Evolutionary conservation across 2,113 vertebrate species (phyloP).

Genomic region (Manacus vitellinus): DNA sequence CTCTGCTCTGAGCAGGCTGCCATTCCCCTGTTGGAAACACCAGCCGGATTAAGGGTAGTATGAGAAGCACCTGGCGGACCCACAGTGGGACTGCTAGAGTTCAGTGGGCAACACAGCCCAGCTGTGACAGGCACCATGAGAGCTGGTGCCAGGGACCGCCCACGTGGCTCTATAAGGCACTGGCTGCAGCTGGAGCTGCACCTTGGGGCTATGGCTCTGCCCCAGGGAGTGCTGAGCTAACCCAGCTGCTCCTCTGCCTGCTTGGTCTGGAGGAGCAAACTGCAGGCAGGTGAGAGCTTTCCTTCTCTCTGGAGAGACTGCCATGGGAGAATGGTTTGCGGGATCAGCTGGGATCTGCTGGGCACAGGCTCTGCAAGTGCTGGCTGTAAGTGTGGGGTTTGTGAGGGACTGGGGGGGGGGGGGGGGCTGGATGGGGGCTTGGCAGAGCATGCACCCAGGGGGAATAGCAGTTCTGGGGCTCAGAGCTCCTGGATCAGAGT

Average conservation of each 20-base stretch:
- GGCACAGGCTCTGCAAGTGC: slow-evolving; percentile 27
- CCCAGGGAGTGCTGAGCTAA: background rate
- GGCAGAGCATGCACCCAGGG: background rate
- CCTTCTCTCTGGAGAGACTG: background rate
- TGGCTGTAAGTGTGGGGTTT: slow-evolving; percentile 42
- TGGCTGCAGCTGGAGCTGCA: background rate
- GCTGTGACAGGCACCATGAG: background rate
- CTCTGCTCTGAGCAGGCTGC: background rate
- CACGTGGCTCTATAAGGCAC: background rate
- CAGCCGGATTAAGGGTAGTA: background rate
- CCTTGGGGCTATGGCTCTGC: background rate
- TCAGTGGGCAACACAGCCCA: background rate
- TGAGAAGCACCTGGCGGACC: background rate
- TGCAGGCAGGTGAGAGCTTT: background rate
- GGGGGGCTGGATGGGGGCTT: background rate
- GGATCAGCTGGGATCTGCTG: slow-evolving; percentile 23
- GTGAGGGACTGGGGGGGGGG: background rate
- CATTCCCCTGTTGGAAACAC: background rate
- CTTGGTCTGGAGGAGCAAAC: background rate
- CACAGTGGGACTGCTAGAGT: background rate
- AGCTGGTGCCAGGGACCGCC: background rate
- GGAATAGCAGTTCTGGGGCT: background rate
- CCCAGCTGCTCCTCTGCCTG: background rate
- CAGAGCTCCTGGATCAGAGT: background rate
- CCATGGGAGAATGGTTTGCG: slow-evolving; percentile 47